Evolutionary conservation across 2,113 vertebrate genomes (phyloP).

Genomic region (Centropus bengalensis): DNA sequence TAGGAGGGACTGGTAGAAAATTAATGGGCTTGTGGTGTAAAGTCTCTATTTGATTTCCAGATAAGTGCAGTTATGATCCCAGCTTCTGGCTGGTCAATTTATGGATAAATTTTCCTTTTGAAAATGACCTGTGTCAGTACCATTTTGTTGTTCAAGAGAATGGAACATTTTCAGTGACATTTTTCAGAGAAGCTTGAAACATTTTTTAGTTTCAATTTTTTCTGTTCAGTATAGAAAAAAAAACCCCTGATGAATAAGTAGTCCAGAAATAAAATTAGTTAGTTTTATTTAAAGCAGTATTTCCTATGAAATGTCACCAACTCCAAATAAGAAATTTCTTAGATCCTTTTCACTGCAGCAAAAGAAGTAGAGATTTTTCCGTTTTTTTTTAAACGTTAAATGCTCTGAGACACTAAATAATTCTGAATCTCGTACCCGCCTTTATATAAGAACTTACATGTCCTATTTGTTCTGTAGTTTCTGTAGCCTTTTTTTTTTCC

Average conservation of each 20-base stretch:
- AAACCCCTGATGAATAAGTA: conserved; percentile 12
- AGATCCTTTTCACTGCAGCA: not conserved
- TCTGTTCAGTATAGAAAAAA: not conserved
- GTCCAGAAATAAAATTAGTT: not conserved
- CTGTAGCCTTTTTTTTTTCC: not conserved
- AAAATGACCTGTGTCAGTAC: not conserved
- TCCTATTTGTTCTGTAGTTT: not conserved
- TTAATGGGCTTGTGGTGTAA: not conserved
- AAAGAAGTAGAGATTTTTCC: not conserved
- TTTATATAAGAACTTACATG: not conserved
- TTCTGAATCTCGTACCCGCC: not conserved
- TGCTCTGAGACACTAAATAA: not conserved
- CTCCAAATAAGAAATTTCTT: not conserved
- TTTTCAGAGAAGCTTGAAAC: conserved; percentile 9
- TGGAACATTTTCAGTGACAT: not conserved
- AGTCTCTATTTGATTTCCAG: not conserved
- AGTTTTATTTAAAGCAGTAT: not conserved
- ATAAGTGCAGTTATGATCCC: not conserved
- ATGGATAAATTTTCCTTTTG: not conserved
- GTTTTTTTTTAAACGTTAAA: not conserved
- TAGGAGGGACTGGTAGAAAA: not conserved
- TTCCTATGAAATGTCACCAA: not conserved
- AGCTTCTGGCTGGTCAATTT: not conserved
- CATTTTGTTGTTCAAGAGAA: not conserved
- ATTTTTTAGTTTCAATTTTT: not conserved